Base-by-base conservation (phyloP, 2,797 vertebrate genomes). In the Sebastes cheni region DNA sequence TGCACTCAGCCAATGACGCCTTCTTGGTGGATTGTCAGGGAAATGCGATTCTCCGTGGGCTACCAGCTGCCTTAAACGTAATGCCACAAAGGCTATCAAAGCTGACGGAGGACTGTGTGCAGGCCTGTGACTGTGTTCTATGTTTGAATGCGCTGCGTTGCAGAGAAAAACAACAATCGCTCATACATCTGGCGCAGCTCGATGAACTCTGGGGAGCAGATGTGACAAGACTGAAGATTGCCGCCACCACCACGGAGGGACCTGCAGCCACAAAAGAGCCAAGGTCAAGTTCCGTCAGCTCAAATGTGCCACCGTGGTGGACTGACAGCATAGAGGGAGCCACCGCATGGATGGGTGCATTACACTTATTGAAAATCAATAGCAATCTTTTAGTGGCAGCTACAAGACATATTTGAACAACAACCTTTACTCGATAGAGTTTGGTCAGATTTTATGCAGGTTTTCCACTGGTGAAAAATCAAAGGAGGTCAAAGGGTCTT, bases 281-380 rank as follows among this genome's bases (percentile, higher is more conserved):
- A 92, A 93, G 93, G 91, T 95, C 92, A 92, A 73, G 76, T 88
- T 88, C 86, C 79, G 84, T 89, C 89, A 74, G 81, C 77, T 73
- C 73, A 71, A 67, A 84, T 84, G 87, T 83, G 86, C 79, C 85
- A 64, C 85, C 67, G 81, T 65, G 80, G 80, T 85, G 77, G 84
- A 88, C 77, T 89, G 92, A 89, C 91, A 86, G 89, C 92, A 23
- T 30, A n/a, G 72, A 81, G 85, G 75, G 86, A 79, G 84, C 60
- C 14, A 30, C 85, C 75, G 91, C 77, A 84, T 82, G 91, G 89
- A 85, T 85, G 86, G 86, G 27, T 85, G 90, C 89, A 81, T 86
- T 67, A 75, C 91, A 86, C 89, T 93, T 93, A 93, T 93, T 93
- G 91, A 94, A 95, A 96, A 95, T 95, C 94, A 93, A 95, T 95